Conservation (phyloP, 2,888 invertebrate genomes). For the Desoria tigrina region DNA sequence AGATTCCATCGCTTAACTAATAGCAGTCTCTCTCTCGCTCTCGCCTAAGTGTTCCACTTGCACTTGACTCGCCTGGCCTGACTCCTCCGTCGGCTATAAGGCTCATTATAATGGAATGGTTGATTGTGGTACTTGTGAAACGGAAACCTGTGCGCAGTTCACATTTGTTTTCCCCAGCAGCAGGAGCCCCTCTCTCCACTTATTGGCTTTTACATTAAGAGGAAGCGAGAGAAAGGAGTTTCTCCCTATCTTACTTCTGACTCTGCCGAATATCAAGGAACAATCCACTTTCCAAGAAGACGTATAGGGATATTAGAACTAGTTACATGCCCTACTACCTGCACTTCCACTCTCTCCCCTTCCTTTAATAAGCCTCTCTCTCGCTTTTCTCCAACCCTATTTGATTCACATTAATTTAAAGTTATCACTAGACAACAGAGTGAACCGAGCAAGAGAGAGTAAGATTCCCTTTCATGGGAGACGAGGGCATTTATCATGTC, state of each 20-base stretch:
- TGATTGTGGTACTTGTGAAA: not conserved
- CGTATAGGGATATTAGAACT: no score
- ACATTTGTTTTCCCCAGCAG: conserved; percentile 16
- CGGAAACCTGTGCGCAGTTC: conserved; percentile 20
- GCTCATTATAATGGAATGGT: no score
- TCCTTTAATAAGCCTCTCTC: conserved; percentile 10
- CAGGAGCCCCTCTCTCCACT: conserved; percentile 14
- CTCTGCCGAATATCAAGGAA: no score
- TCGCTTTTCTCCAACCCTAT: not conserved
- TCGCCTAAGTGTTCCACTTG: no score
- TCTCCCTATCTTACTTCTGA: conserved; percentile 6
- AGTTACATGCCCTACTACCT: no score
- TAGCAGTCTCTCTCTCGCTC: no score
- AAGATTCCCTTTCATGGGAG: no score
- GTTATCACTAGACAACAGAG: conserved; percentile 1
- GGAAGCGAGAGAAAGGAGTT: conserved; percentile 3
- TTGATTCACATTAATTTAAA: conserved; percentile 16
- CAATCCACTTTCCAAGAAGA: conserved; percentile 2
- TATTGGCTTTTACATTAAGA: conserved; percentile 22
- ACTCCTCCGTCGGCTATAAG: no score
- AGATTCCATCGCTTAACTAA: no score
- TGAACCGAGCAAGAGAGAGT: not conserved
- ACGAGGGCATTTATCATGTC: no score
- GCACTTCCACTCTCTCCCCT: not conserved
- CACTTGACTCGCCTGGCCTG: no score